These are phyloP conservation scores for Saccopteryx bilineata DNA, from an alignment of 2,113 vertebrate genomes.

Conservation along the genomic window DNA sequence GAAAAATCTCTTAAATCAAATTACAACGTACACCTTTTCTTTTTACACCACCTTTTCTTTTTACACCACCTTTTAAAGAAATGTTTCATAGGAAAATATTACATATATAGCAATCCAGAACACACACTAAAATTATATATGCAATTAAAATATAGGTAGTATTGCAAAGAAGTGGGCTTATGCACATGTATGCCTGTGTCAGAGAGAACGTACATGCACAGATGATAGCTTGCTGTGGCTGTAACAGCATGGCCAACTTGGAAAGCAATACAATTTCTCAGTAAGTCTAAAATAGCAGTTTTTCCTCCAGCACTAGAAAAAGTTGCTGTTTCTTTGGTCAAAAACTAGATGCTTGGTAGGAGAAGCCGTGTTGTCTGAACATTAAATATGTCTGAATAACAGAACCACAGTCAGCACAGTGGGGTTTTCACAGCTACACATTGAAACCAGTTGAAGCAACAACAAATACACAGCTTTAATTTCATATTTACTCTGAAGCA, in stretches of 20 bases:
- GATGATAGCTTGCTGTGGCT: neutral
- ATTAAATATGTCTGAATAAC: neutral
- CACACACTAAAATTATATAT: neutral
- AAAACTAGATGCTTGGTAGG: neutral
- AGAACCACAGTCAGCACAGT: constrained; percentile 7
- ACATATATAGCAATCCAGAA: neutral
- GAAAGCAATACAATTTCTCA: constrained; percentile 31
- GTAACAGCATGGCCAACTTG: neutral
- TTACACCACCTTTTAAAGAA: neutral
- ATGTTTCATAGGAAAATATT: neutral
- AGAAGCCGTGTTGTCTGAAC: neutral
- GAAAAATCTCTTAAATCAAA: constrained; percentile 52
- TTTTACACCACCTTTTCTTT: neutral
- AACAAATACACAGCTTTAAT: neutral
- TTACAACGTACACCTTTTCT: neutral
- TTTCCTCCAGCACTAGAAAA: constrained; percentile 20
- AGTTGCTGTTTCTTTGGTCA: neutral
- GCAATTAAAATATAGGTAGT: neutral
- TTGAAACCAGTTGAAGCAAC: neutral
- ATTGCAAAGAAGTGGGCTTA: neutral
- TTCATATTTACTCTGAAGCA: constrained; percentile 23
- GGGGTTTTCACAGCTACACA: neutral
- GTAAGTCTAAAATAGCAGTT: neutral
- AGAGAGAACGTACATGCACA: neutral
- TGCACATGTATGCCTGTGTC: neutral